Conservation (phyloP, 2,888 invertebrate species). For the Criorhina ranunculi region DNA sequence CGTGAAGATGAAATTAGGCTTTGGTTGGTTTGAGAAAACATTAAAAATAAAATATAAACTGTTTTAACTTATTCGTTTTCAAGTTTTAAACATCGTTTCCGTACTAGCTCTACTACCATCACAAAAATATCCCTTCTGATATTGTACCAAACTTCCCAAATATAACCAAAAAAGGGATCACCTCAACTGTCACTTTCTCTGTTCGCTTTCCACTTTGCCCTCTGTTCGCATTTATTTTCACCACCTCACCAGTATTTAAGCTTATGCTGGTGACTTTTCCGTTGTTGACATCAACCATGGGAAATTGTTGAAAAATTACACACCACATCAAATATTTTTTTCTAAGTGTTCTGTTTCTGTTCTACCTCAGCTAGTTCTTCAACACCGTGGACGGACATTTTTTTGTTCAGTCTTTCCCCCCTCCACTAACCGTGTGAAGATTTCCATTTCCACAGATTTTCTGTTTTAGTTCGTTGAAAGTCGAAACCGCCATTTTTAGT, state of each 20-base stretch:
- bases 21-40: too few relatives aligned
- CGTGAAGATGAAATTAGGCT: too few relatives aligned
- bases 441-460: constrained; percentile 59
- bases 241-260: constrained; percentile 19
- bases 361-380: constrained; percentile 23
- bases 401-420: constrained; percentile 28
- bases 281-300: constrained; percentile 39
- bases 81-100: neutral
- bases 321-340: constrained; percentile 15
- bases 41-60: too few relatives aligned
- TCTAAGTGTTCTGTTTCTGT: neutral
- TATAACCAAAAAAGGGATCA: neutral
- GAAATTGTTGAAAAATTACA: constrained; percentile 54
- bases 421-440: constrained; percentile 33
- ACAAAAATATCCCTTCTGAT: neutral
- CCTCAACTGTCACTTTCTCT: constrained; percentile 16
- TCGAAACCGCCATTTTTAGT: constrained; percentile 74
- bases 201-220: neutral
- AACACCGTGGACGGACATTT: constrained; percentile 40
- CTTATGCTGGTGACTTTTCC: constrained; percentile 8
- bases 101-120: neutral
- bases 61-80: too few relatives aligned
- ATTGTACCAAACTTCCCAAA: constrained; percentile 15
- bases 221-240: constrained; percentile 3
- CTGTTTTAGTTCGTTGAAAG: constrained; percentile 66